A percentile compares a stretch with the other conserved stretches of the same genome.
Conservation (phyloP, 2,113 vertebrate species). For the Crotalus viridis region DNA sequence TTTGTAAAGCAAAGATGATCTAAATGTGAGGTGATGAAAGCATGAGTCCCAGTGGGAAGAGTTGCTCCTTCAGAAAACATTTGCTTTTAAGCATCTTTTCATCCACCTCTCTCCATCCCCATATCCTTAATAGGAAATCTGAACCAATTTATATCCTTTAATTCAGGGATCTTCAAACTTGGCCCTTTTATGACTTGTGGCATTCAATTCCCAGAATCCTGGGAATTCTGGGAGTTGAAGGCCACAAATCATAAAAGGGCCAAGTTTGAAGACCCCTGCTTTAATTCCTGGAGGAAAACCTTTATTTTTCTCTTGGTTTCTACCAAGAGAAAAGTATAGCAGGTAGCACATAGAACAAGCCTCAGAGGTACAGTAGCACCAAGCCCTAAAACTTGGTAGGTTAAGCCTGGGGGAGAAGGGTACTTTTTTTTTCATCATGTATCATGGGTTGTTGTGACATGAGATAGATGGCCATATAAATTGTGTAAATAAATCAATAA, state of each 20-base stretch:
- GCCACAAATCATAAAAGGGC: too few relatives aligned
- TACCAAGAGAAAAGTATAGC: not conserved
- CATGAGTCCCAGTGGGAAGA: not conserved
- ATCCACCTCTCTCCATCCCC: not conserved
- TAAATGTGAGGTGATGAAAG: not conserved
- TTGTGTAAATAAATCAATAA: not conserved
- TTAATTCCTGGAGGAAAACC: not conserved
- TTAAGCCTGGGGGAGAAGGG: not conserved
- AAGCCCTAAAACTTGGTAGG: not conserved
- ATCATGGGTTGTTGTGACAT: not conserved
- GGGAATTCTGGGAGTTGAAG: too few relatives aligned
- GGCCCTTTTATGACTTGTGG: too few relatives aligned
- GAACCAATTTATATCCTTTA: not conserved
- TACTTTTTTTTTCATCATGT: not conserved
- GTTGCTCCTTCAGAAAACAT: not conserved
- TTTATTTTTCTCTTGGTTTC: not conserved
- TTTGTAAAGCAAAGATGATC: not conserved
- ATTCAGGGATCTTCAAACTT: too few relatives aligned
- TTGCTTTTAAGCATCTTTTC: not conserved
- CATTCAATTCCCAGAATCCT: too few relatives aligned
- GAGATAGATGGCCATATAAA: not conserved
- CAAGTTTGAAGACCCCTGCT: too few relatives aligned
- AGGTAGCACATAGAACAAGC: not conserved
- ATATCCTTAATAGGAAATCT: not conserved
- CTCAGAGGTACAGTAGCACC: not conserved